Conservation (phyloP, 2,888 invertebrate genomes). For the Rhyacophila evoluta region DNA sequence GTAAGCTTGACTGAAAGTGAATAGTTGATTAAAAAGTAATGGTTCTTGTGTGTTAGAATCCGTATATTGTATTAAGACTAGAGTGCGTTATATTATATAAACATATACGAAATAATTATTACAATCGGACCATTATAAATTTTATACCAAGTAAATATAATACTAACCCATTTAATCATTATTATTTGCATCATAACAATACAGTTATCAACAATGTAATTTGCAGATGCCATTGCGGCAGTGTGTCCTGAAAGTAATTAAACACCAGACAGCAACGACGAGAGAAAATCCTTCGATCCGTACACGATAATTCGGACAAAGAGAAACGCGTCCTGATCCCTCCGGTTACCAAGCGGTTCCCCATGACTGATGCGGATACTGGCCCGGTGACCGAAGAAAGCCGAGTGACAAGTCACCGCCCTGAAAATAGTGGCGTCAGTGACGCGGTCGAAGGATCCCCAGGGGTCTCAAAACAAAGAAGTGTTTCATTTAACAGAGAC, state of each 20-base stretch:
- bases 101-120: no score
- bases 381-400: slow-evolving; percentile 8
- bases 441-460: slow-evolving; percentile 56
- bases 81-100: no score
- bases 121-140: no score
- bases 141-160: no score
- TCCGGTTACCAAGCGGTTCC: slow-evolving; percentile 28
- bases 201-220: not conserved
- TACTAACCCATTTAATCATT: no score
- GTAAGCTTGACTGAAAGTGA: no score
- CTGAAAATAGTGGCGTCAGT: not conserved
- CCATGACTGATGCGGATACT: slow-evolving; percentile 53
- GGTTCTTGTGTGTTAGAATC: no score
- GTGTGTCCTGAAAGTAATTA: not conserved
- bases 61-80: no score
- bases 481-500: slow-evolving; percentile 92
- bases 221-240: slow-evolving; percentile 12
- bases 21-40: no score
- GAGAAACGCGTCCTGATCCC: not conserved
- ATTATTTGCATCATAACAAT: not conserved
- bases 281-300: not conserved
- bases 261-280: not conserved
- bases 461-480: slow-evolving; percentile 68
- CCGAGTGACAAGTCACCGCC: not conserved
- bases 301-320: not conserved